Conservation (phyloP, 1,140 invertebrate genomes). For the Aphaenogaster rudis region DNA sequence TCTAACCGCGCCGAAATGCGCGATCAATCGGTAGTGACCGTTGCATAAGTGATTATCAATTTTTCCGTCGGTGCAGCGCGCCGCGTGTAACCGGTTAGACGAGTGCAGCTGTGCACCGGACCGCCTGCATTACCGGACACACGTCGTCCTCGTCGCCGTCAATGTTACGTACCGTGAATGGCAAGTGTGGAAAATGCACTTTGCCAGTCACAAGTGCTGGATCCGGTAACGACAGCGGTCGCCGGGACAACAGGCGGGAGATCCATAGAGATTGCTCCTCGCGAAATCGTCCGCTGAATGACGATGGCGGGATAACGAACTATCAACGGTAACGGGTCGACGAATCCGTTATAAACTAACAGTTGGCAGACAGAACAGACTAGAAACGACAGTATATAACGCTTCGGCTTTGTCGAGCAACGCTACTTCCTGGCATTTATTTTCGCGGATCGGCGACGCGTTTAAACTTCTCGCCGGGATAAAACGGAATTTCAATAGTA, state of each 20-base stretch:
- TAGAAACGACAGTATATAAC: not conserved
- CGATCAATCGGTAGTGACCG: not conserved
- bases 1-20: not conserved
- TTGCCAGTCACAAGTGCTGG: not conserved
- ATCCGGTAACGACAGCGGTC: slow-evolving; percentile 12
- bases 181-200: slow-evolving; percentile 17
- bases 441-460: not conserved
- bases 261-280: slow-evolving; percentile 18
- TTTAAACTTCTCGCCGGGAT: not conserved
- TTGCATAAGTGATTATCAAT: slow-evolving; percentile 52
- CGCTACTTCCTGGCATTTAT: slow-evolving; percentile 13
- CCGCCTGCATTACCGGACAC: slow-evolving; percentile 18
- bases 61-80: slow-evolving; percentile 17
- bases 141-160: slow-evolving; percentile 16
- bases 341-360: slow-evolving; percentile 56
- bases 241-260: not conserved
- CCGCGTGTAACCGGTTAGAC: slow-evolving; percentile 35
- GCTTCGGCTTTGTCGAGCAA: slow-evolving; percentile 6
- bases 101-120: slow-evolving; percentile 14
- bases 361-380: slow-evolving; percentile 38
- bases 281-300: slow-evolving; percentile 42
- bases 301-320: slow-evolving; percentile 44
- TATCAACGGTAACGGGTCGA: slow-evolving; percentile 59
- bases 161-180: slow-evolving; percentile 26
- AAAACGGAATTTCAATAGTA: not conserved